Evolutionary conservation across 2,113 vertebrate genomes (phyloP).

Genomic region (Erinaceus europaeus): DNA sequence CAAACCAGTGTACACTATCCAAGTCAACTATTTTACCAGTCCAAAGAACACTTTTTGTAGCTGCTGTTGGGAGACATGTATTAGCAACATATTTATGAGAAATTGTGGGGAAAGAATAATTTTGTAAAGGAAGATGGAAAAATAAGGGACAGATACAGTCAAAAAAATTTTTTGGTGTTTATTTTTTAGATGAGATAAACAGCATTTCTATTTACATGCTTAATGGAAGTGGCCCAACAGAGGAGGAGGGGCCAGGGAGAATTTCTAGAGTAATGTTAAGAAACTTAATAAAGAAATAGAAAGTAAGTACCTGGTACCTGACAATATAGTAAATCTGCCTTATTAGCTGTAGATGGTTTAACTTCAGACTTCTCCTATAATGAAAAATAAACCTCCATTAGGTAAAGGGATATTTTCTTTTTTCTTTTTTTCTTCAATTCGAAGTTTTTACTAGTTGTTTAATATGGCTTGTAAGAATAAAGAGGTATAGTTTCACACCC

Average conservation of each 20-base stretch:
- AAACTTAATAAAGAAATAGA: background rate
- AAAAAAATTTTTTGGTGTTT: background rate
- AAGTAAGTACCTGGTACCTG: background rate
- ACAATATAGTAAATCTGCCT: background rate
- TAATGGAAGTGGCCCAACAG: background rate
- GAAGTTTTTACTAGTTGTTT: too few species aligned
- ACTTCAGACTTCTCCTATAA: background rate
- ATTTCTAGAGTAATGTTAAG: background rate
- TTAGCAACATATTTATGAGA: slow-evolving; percentile 15
- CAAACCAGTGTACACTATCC: too few species aligned
- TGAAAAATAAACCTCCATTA: background rate
- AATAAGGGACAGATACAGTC: background rate
- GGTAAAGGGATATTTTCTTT: background rate
- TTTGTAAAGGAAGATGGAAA: slow-evolving; percentile 5
- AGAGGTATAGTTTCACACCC: too few species aligned
- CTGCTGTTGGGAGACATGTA: background rate
- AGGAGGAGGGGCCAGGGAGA: background rate
- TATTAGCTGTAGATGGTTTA: background rate
- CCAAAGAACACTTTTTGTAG: too few species aligned
- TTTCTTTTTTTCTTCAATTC: background rate
- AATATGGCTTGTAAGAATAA: too few species aligned
- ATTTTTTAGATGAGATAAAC: background rate
- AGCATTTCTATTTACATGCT: background rate
- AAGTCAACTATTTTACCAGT: too few species aligned
- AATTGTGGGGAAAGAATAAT: background rate